These are phyloP conservation scores for Lycocerus yunnanus DNA, from an alignment of 2,888 invertebrate species.

Conservation along the genomic window DNA sequence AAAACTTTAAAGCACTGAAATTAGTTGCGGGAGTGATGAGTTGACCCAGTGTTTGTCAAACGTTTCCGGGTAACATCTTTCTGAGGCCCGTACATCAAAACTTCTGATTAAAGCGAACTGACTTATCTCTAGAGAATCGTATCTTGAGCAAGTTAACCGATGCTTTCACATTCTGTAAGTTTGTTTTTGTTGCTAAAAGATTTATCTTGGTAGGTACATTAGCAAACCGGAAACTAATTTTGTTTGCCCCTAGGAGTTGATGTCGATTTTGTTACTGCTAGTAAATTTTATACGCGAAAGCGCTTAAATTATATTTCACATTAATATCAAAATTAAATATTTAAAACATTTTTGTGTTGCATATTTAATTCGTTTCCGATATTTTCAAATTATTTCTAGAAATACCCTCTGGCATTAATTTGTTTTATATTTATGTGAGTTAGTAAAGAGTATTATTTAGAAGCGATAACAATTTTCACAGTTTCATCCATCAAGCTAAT, in stretches of 20 bases:
- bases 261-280: not conserved
- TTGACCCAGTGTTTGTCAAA: slow-evolving; percentile 32
- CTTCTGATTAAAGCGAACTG: slow-evolving; percentile 35
- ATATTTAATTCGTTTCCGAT: too few species aligned
- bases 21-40: slow-evolving; percentile 17
- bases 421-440: not conserved
- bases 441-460: not conserved
- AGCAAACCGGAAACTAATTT: slow-evolving; percentile 11
- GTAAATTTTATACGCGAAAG: not conserved
- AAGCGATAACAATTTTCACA: not conserved
- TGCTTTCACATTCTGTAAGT: slow-evolving; percentile 9
- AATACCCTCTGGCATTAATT: not conserved
- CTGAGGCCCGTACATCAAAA: slow-evolving; percentile 35
- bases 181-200: slow-evolving; percentile 14
- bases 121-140: slow-evolving; percentile 25
- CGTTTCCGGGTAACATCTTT: slow-evolving; percentile 23
- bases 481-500: not conserved
- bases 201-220: slow-evolving; percentile 9
- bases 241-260: not conserved
- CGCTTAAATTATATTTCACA: not conserved
- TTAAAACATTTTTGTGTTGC: too few species aligned
- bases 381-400: not conserved
- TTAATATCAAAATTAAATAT: too few species aligned
- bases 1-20: slow-evolving; percentile 14
- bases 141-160: slow-evolving; percentile 19